Evolutionary conservation across 2,113 vertebrate genomes (phyloP), one percentile per base, ranked within the genome.

Genomic region (Reinhardtius hippoglossoides): DNA sequence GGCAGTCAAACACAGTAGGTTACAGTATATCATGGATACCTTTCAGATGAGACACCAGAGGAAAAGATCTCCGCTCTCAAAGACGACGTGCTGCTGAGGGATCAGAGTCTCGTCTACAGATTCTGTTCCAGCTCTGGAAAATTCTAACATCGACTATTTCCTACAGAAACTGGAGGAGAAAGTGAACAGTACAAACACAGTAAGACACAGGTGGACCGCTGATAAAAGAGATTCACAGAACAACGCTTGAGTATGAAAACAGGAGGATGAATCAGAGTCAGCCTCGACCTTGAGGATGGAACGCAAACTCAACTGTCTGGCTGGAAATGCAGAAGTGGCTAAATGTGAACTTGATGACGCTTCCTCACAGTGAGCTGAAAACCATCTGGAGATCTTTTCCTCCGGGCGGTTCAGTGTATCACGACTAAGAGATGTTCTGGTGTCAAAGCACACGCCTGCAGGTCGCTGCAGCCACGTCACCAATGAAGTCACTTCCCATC

Each of bases 1-100:
- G 93, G 92, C 91, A 90, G 89, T 90, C 88, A 83, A 92, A 85
- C 91, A 93, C 88, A 89, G 91, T 85, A 86, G 84, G 82, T 89
- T 90, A 81, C 82, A 92, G 78, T 85, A 90, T 74, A 66, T 78
- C 70, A 74, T 69, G 71, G 74, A 88, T 50, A 82, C 56, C 67
- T 82, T 85, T 48, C 14, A 88, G 78, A 91, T 79, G 78, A 84
- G 37, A 81, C 65, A 70, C 74, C 62, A 65, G 73, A 71, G 71
- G 75, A 46, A 85, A 87, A 90, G 81, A 89, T 81, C 81, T 83
- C 82, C 78, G 71, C 74, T 61, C 1, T 58, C 52, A 35, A n/a
- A 35, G 16, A 23, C 27, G 23, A 13, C 2, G 52, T 9, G 26
- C 42, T 48, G 44, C 44, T 18, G 44, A 48, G 44, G 50, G 20